These are phyloP conservation scores for Luscinia megarhynchos DNA, from an alignment of 2,797 vertebrate genomes.

Conservation along the genomic window DNA sequence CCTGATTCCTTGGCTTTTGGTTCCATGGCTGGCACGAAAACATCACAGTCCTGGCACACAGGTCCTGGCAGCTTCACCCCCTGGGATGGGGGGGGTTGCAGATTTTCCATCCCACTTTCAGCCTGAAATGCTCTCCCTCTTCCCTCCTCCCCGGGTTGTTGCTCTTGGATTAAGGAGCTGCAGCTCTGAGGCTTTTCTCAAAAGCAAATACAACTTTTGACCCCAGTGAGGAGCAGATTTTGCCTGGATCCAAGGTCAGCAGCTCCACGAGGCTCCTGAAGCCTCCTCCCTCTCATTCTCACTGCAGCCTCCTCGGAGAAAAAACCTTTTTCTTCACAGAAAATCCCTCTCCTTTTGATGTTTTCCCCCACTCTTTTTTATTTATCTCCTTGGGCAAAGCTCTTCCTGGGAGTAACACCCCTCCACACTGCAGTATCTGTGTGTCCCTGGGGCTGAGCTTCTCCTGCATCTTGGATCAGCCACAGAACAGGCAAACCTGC, in stretches of 20 bases:
- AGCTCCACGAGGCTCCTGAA: background rate
- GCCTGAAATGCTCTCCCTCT: background rate
- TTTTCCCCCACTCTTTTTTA: background rate
- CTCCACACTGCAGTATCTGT: background rate
- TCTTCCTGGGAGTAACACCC: background rate
- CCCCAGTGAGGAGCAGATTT: background rate
- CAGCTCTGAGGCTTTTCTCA: background rate
- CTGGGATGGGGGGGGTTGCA: background rate
- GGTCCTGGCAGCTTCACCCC: background rate
- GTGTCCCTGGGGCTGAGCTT: background rate
- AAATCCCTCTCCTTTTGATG: background rate
- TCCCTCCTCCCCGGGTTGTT: background rate
- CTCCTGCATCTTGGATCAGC: background rate
- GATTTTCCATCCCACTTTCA: background rate
- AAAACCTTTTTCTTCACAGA: background rate
- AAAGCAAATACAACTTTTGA: constrained; percentile 26
- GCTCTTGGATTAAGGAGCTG: background rate
- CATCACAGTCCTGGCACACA: background rate
- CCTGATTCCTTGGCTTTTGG: background rate
- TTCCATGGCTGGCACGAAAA: accelerated
- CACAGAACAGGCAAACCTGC: background rate
- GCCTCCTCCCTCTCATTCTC: background rate
- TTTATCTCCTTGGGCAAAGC: background rate
- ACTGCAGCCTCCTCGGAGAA: background rate
- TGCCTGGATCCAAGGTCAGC: background rate